These are phyloP conservation scores for Oophaga sylvatica DNA, from an alignment of 2,797 vertebrate genomes.

Conservation along the genomic window DNA sequence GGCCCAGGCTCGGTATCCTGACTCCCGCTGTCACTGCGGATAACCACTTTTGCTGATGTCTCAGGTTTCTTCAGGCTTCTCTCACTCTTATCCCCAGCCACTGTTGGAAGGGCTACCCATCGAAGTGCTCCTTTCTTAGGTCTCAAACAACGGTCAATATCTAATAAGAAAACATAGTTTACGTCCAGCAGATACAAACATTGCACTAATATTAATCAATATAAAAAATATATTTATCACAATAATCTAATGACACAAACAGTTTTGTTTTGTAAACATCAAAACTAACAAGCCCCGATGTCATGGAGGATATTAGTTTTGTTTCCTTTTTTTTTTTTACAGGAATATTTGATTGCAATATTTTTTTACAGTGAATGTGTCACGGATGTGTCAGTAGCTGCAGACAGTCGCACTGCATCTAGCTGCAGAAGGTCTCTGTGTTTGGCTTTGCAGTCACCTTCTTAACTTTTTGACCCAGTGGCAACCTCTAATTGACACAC, in stretches of 20 bases:
- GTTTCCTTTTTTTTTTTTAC: too few relatives aligned
- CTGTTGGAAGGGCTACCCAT: conserved; percentile 69
- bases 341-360: too few relatives aligned
- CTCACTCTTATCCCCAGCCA: conserved; percentile 62
- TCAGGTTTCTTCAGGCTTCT: conserved; percentile 43
- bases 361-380: too few relatives aligned
- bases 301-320: too few relatives aligned
- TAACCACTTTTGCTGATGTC: conserved; percentile 1
- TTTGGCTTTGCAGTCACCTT: too few relatives aligned
- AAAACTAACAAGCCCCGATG: too few relatives aligned
- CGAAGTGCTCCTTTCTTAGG: conserved; percentile 64
- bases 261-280: too few relatives aligned
- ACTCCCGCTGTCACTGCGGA: conserved; percentile 48
- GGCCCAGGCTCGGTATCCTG: conserved; percentile 32
- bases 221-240: background rate
- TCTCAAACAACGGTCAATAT: conserved; percentile 49
- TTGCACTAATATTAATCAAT: background rate
- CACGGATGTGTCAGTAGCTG: too few relatives aligned
- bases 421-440: too few relatives aligned
- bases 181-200: background rate
- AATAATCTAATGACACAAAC: background rate
- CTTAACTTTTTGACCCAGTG: too few relatives aligned
- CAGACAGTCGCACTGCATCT: too few relatives aligned
- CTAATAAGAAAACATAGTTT: background rate
- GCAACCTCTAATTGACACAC: too few relatives aligned